A percentile compares a stretch with the other conserved stretches of the same genome.
Conservation (phyloP, 2,113 vertebrate species). For the Varanus komodoensis region DNA sequence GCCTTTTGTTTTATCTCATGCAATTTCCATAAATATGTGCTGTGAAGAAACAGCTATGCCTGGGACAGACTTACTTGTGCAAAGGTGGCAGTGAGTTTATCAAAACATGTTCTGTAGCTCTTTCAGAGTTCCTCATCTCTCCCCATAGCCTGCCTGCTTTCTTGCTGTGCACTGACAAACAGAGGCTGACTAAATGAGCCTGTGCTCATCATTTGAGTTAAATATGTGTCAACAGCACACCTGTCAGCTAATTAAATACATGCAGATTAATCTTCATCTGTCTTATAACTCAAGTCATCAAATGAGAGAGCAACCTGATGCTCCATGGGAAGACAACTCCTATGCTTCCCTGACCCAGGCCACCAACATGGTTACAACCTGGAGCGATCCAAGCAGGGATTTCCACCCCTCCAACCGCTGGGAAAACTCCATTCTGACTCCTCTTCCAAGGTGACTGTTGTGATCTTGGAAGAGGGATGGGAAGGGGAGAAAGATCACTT, state of each 20-base stretch:
- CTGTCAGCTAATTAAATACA: neutral
- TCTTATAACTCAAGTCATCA: neutral
- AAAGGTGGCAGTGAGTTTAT: conserved; percentile 6
- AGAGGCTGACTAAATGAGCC: neutral
- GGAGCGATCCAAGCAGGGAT: no score
- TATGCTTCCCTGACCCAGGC: no score
- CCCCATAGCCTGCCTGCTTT: neutral
- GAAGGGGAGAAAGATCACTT: no score
- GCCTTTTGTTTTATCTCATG: conserved; percentile 11
- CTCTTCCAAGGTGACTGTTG: no score
- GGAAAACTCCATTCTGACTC: no score
- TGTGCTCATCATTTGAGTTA: neutral
- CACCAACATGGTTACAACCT: no score
- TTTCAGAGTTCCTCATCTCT: neutral
- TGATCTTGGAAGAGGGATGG: no score
- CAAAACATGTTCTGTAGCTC: conserved; percentile 9
- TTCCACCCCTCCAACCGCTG: no score
- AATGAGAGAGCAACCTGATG: no score
- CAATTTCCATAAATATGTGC: neutral
- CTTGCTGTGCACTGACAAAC: neutral
- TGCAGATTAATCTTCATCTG: neutral
- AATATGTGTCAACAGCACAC: neutral
- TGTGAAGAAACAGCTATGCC: conserved; percentile 28
- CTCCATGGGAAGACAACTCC: no score
- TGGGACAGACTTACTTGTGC: conserved; percentile 10